These are phyloP conservation scores for Hydriomena furcata DNA, from an alignment of 2,888 invertebrate species.

Conservation along the genomic window DNA sequence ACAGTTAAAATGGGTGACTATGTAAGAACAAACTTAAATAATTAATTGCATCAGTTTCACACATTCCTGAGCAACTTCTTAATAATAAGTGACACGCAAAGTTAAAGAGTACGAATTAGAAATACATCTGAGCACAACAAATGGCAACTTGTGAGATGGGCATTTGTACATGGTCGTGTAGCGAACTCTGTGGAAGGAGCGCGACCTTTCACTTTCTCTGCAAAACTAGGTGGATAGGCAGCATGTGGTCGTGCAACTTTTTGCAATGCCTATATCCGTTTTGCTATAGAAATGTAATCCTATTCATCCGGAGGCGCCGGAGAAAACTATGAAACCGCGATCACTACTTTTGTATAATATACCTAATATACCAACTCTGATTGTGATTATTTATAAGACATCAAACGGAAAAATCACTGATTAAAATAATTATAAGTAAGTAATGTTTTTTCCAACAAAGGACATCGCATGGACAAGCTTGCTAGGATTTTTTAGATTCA, in stretches of 20 bases:
- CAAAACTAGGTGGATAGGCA: constrained; percentile 42
- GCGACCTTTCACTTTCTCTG: constrained; percentile 74
- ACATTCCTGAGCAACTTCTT: constrained; percentile 21
- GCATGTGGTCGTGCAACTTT: constrained; percentile 46
- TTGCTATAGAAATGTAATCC: constrained; percentile 29
- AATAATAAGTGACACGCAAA: constrained; percentile 49
- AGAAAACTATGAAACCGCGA: constrained; percentile 6
- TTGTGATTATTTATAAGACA: too few species aligned
- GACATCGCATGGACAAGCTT: too few species aligned
- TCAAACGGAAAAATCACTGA: too few species aligned
- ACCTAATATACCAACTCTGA: too few species aligned
- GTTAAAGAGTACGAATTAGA: constrained; percentile 39
- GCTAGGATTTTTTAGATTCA: too few species aligned
- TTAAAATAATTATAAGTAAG: too few species aligned
- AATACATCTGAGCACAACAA: constrained; percentile 25
- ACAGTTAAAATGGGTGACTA: constrained; percentile 22
- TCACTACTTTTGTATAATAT: too few species aligned
- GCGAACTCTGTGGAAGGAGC: constrained; percentile 46
- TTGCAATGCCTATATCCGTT: constrained; percentile 42
- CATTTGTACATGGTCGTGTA: constrained; percentile 42
- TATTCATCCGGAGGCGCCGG: constrained; percentile 9
- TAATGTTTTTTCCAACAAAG: too few species aligned
- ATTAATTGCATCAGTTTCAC: constrained; percentile 26
- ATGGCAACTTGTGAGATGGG: constrained; percentile 24
- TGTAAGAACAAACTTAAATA: constrained; percentile 28